These are phyloP conservation scores for Spermophilus dauricus DNA, from an alignment of 2,113 vertebrate species.

Conservation along the genomic window DNA sequence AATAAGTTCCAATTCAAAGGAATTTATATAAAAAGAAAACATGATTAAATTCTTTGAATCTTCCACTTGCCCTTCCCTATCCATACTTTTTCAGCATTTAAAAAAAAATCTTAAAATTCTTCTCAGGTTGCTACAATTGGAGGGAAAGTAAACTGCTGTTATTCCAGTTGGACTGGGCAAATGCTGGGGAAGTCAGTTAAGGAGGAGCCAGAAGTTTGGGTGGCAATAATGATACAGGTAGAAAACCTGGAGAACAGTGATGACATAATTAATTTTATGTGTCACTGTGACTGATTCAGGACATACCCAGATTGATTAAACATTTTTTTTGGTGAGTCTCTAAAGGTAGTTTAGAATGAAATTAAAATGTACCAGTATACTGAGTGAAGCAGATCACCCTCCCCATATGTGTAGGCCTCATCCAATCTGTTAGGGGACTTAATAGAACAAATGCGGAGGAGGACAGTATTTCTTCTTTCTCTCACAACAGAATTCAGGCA, in stretches of 20 bases:
- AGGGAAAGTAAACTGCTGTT: neutral
- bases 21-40: neutral
- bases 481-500: neutral
- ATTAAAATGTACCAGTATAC: neutral
- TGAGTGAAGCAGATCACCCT: neutral
- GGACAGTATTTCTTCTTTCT: neutral
- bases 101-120: neutral
- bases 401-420: neutral
- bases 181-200: neutral
- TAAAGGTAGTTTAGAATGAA: neutral
- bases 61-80: neutral
- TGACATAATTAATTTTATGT: too few species aligned
- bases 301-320: neutral
- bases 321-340: neutral
- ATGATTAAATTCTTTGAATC: neutral
- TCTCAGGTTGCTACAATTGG: neutral
- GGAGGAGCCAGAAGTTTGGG: neutral
- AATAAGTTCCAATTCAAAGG: neutral
- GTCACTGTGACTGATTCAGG: neutral
- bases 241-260: neutral
- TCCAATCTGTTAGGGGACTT: neutral
- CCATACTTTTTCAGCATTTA: neutral
- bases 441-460: neutral
- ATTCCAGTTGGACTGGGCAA: neutral
- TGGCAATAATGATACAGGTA: neutral